Percentiles rank a stretch among this genome's conserved stretches.
phyloP scores from a whole-genome alignment of 92 coral and sea anemone species.

The Paragorgia papillata region DNA sequence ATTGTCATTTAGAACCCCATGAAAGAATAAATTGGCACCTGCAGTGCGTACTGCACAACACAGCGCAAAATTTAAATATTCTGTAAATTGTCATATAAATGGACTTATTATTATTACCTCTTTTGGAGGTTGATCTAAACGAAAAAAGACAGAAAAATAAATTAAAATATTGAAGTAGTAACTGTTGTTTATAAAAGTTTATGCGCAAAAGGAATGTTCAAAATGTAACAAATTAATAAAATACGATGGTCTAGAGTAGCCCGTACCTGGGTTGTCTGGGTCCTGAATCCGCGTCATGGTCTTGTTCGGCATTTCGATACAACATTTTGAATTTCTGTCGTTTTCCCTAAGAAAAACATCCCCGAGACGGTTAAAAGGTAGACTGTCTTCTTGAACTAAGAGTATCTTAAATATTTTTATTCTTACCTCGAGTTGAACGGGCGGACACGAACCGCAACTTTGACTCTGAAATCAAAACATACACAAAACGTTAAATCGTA shows the following conservation, averaged over 20 bases:
- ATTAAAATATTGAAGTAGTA: neutral
- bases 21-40: neutral
- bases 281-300: conserved; percentile 89
- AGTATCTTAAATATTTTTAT: neutral
- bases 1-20: neutral
- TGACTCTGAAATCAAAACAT: conserved; percentile 70
- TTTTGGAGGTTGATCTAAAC: conserved; percentile 83
- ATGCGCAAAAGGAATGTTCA: no score
- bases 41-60: neutral
- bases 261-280: conserved; percentile 72
- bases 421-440: conserved; percentile 96
- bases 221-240: no score
- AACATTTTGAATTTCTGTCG: conserved; percentile 84
- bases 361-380: neutral
- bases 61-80: neutral
- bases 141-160: conserved; percentile 15
- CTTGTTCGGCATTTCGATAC: conserved; percentile 83
- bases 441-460: conserved; percentile 98
- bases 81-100: neutral
- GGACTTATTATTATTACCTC: conserved; percentile 60
- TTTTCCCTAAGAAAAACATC: conserved; percentile 64
- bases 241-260: neutral
- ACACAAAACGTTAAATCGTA: neutral
- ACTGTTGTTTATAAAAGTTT: no score
- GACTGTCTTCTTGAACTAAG: neutral